phyloP scores from a whole-genome alignment of 2,113 vertebrate species.

The Thalassoma bifasciatum region DNA sequence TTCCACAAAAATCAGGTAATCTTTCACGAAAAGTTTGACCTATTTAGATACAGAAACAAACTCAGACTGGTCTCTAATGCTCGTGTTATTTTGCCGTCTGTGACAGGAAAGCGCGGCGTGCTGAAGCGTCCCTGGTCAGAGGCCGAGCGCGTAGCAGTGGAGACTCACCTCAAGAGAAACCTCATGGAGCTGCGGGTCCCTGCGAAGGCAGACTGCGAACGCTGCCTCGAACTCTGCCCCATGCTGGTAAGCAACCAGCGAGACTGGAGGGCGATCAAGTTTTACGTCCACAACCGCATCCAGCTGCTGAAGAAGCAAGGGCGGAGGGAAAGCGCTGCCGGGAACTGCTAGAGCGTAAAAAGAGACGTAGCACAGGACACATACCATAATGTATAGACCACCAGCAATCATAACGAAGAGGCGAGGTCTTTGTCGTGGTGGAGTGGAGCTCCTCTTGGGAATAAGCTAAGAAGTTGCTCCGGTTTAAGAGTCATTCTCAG shows the following conservation, averaged over 20 bases:
- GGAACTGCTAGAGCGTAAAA: slow-evolving; percentile 64
- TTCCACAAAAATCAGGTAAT: slow-evolving; percentile 81
- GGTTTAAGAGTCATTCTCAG: slow-evolving; percentile 14
- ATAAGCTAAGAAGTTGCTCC: slow-evolving; percentile 40
- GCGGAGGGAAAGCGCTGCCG: slow-evolving; percentile 70
- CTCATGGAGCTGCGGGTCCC: slow-evolving; percentile 83
- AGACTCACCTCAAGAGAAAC: slow-evolving; percentile 84
- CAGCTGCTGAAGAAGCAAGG: slow-evolving; percentile 85
- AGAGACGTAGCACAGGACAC: neutral
- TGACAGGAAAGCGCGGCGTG: slow-evolving; percentile 83
- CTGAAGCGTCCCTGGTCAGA: slow-evolving; percentile 86
- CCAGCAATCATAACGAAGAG: slow-evolving; percentile 59
- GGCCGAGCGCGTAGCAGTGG: slow-evolving; percentile 83
- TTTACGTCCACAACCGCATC: slow-evolving; percentile 86
- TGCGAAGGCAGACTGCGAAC: slow-evolving; percentile 85
- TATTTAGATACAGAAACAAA: neutral
- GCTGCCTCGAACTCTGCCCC: slow-evolving; percentile 84
- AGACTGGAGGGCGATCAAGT: slow-evolving; percentile 86
- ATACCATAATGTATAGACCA: slow-evolving; percentile 47
- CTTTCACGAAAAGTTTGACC: too few relatives aligned
- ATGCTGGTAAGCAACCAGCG: slow-evolving; percentile 84
- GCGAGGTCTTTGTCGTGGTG: slow-evolving; percentile 15
- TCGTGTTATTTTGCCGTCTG: neutral
- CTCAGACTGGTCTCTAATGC: too few relatives aligned
- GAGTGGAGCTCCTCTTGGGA: slow-evolving; percentile 34